Percentiles rank a stretch among this genome's conserved stretches.
These are phyloP conservation scores for Drosophila longiperda DNA, from an alignment of 2,888 invertebrate species.

Conservation along the genomic window DNA sequence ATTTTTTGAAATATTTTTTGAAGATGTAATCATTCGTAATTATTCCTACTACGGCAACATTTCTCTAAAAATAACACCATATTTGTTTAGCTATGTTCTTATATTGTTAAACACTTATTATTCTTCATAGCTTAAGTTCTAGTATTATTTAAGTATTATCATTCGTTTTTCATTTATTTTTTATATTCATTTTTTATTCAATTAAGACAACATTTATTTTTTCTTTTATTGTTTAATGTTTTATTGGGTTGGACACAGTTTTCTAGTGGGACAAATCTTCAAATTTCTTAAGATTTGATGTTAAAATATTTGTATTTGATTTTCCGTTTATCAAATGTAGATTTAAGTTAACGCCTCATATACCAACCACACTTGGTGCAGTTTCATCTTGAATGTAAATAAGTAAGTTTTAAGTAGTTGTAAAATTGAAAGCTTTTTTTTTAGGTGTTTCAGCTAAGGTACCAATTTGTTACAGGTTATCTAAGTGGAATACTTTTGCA, in stretches of 20 bases:
- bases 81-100: constrained; percentile 16
- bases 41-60: constrained; percentile 57
- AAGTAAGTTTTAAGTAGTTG: constrained; percentile 28
- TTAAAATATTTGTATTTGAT: constrained; percentile 17
- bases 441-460: constrained; percentile 71
- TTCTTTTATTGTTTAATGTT: constrained; percentile 39
- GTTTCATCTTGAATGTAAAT: constrained; percentile 28
- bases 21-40: constrained; percentile 29
- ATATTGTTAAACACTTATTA: constrained; percentile 21
- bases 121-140: constrained; percentile 8
- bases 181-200: constrained; percentile 12
- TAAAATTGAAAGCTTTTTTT: constrained; percentile 61
- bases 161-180: background rate
- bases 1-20: background rate
- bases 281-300: constrained; percentile 10
- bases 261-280: constrained; percentile 15
- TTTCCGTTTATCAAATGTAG: constrained; percentile 6
- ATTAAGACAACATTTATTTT: constrained; percentile 45
- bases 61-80: constrained; percentile 73
- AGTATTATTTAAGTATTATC: constrained; percentile 6
- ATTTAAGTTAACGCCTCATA: constrained; percentile 8
- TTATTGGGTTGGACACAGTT: constrained; percentile 47
- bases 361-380: constrained; percentile 50
- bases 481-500: constrained; percentile 55
- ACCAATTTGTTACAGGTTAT: constrained; percentile 76